Conservation (phyloP, 2,888 invertebrate species). For the Idaea biselata region DNA sequence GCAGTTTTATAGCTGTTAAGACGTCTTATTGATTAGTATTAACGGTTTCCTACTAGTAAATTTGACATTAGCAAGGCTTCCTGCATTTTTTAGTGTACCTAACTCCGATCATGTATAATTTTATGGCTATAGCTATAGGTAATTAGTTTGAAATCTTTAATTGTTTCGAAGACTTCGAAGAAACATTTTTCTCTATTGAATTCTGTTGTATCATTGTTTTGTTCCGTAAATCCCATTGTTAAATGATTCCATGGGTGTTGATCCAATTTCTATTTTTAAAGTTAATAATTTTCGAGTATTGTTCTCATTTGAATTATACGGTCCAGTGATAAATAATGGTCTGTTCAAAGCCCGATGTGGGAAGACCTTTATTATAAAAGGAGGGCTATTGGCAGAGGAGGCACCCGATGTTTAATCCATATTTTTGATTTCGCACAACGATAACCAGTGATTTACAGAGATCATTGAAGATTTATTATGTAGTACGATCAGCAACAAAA, state of each 20-base stretch:
- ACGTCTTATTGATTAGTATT: neutral
- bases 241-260: neutral
- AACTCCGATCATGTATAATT: too few relatives aligned
- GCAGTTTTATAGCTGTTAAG: constrained; percentile 3
- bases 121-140: too few relatives aligned
- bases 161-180: neutral
- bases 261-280: neutral
- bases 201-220: neutral
- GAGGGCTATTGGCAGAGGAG: too few relatives aligned
- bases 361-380: neutral
- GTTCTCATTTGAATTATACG: neutral
- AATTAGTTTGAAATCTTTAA: too few relatives aligned
- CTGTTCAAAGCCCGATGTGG: neutral
- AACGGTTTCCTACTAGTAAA: neutral
- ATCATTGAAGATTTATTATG: too few relatives aligned
- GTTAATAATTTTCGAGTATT: neutral
- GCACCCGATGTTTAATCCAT: too few relatives aligned
- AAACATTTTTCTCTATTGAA: neutral
- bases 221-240: neutral
- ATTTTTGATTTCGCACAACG: too few relatives aligned
- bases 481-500: too few relatives aligned
- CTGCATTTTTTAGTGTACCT: neutral
- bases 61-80: neutral
- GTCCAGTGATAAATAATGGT: neutral
- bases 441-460: too few relatives aligned